Conservation (phyloP, 2,113 vertebrate genomes). For the Cromileptes altivelis region DNA sequence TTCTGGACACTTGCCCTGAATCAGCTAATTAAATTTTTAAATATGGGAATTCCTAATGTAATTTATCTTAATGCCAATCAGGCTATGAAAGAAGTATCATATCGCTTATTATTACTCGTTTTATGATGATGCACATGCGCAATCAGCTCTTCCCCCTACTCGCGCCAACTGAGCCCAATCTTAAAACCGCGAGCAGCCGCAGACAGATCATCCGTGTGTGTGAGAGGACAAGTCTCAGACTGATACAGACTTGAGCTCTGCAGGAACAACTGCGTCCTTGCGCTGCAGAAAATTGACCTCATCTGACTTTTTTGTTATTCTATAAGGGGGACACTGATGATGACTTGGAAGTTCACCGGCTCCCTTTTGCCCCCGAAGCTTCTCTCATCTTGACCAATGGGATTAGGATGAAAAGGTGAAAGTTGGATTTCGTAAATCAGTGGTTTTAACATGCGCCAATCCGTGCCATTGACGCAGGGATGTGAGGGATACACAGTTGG, state of each 20-base stretch:
- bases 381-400: conserved; percentile 28
- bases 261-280: not conserved
- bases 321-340: not conserved
- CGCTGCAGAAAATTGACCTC: not conserved
- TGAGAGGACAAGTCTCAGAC: conserved; percentile 12
- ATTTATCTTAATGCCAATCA: conserved; percentile 10
- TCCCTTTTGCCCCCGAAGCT: conserved; percentile 13
- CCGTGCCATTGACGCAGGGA: conserved; percentile 11
- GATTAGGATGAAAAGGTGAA: conserved; percentile 66
- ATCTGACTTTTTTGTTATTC: not conserved
- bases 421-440: conserved; percentile 54
- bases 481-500: conserved; percentile 49
- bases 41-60: conserved; percentile 17
- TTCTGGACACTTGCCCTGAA: not conserved
- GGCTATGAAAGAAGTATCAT: conserved; percentile 8
- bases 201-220: conserved; percentile 52
- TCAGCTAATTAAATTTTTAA: conserved; percentile 17
- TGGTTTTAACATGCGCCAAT: conserved; percentile 31
- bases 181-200: conserved; percentile 58
- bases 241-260: conserved; percentile 5
- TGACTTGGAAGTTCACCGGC: conserved; percentile 20
- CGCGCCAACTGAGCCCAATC: conserved; percentile 64
- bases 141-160: conserved; percentile 27
- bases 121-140: conserved; percentile 61
- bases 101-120: conserved; percentile 21